A percentile compares a stretch with the other conserved stretches of the same genome.
These are phyloP conservation scores for Galeruca laticollis DNA, from an alignment of 2,888 invertebrate genomes.

Conservation along the genomic window DNA sequence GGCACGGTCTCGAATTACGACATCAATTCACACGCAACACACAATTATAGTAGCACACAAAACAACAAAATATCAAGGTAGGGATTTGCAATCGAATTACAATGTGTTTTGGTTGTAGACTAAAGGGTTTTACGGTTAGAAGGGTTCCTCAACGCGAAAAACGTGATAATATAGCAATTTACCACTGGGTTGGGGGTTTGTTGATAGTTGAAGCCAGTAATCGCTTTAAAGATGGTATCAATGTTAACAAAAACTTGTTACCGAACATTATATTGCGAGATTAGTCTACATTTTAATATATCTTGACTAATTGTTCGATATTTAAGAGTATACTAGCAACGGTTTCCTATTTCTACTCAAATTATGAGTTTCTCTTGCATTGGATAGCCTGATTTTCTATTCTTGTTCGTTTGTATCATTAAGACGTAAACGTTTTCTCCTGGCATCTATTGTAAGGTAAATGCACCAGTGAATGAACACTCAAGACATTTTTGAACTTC, in stretches of 20 bases:
- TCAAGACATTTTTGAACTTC: too few relatives aligned
- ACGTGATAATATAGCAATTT: conserved; percentile 36
- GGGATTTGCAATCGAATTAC: conserved; percentile 47
- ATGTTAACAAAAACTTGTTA: not conserved
- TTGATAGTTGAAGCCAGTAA: not conserved
- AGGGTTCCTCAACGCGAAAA: conserved; percentile 24
- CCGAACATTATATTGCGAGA: too few relatives aligned
- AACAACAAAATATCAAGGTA: conserved; percentile 40
- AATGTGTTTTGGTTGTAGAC: conserved; percentile 33
- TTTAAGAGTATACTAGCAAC: too few relatives aligned
- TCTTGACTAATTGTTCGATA: too few relatives aligned
- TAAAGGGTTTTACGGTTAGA: conserved; percentile 25
- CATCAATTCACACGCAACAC: conserved; percentile 44
- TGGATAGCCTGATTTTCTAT: too few relatives aligned
- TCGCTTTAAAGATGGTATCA: not conserved
- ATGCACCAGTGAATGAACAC: too few relatives aligned
- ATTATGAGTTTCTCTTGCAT: too few relatives aligned
- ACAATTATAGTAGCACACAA: conserved; percentile 41
- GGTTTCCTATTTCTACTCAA: too few relatives aligned
- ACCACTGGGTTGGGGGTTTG: conserved; percentile 26
- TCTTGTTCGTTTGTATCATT: too few relatives aligned
- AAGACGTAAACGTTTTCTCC: too few relatives aligned
- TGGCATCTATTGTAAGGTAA: too few relatives aligned
- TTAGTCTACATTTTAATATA: too few relatives aligned
- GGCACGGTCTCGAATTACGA: conserved; percentile 42